These are phyloP conservation scores for Dicrurus megarhynchus DNA, from an alignment of 2,113 vertebrate genomes.

Conservation along the genomic window DNA sequence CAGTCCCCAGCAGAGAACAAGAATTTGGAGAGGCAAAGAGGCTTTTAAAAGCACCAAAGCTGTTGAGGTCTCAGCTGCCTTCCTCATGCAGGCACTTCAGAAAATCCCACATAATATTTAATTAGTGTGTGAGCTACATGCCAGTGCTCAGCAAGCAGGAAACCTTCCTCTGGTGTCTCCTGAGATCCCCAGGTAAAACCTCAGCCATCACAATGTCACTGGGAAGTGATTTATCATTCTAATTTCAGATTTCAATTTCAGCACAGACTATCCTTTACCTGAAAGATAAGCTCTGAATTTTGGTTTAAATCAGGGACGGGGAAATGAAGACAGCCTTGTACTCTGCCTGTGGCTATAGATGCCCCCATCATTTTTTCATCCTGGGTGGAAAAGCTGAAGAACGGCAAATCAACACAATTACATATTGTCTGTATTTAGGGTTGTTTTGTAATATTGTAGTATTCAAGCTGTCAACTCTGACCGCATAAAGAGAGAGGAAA, in stretches of 20 bases:
- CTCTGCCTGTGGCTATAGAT: neutral
- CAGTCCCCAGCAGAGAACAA: neutral
- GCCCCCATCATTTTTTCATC: neutral
- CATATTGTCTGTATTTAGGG: neutral
- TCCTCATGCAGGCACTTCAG: neutral
- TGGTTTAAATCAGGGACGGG: neutral
- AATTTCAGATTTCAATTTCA: neutral
- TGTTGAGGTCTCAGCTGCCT: neutral
- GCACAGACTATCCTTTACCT: neutral
- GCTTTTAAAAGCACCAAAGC: neutral
- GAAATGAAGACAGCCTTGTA: neutral
- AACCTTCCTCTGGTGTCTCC: neutral
- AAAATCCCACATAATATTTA: neutral
- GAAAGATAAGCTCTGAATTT: neutral
- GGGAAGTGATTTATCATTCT: neutral
- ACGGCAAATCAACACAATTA: too few species aligned
- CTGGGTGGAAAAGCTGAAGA: neutral
- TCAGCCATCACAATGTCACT: neutral
- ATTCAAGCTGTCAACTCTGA: neutral
- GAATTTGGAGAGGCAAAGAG: neutral
- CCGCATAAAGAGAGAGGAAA: neutral
- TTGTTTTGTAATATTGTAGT: fast-evolving
- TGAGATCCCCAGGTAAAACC: neutral
- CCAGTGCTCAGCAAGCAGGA: neutral
- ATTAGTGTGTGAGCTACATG: neutral